Conservation (phyloP, 2,797 vertebrate species). For the Gallinago stenura region DNA sequence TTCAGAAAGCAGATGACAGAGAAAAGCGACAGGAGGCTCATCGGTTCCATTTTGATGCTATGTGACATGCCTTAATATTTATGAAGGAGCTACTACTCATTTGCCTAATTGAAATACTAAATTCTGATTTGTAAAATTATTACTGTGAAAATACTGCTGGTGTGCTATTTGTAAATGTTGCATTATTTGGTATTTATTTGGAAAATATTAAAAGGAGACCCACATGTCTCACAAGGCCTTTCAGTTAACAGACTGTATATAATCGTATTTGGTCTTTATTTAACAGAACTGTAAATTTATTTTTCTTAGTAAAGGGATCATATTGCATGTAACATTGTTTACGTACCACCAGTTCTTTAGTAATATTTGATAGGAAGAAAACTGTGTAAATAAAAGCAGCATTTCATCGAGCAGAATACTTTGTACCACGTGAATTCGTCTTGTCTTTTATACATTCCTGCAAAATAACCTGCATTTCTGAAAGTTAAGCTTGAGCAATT, state of each 20-base stretch:
- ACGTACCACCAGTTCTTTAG: slow-evolving; percentile 30
- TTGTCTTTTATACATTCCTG: slow-evolving; percentile 42
- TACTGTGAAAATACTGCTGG: slow-evolving; percentile 23
- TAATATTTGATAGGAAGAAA: slow-evolving; percentile 36
- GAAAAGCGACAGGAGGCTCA: slow-evolving; percentile 98
- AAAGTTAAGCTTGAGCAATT: slow-evolving; percentile 31
- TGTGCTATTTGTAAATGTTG: slow-evolving; percentile 78
- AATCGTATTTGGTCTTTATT: slow-evolving; percentile 54
- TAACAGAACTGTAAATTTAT: slow-evolving; percentile 52
- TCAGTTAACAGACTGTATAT: slow-evolving; percentile 65
- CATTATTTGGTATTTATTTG: slow-evolving; percentile 78
- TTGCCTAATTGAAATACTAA: slow-evolving; percentile 54
- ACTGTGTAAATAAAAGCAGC: slow-evolving; percentile 66
- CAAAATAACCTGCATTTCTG: slow-evolving; percentile 26
- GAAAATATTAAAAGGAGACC: slow-evolving; percentile 61
- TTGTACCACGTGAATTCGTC: slow-evolving; percentile 40
- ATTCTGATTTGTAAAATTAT: slow-evolving; percentile 24
- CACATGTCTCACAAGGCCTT: slow-evolving; percentile 63
- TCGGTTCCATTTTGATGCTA: slow-evolving; percentile 97
- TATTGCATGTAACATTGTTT: slow-evolving; percentile 61
- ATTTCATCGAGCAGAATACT: slow-evolving; percentile 32
- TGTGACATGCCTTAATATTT: slow-evolving; percentile 83
- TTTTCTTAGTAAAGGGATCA: slow-evolving; percentile 43
- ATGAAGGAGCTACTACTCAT: slow-evolving; percentile 37
- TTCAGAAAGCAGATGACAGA: slow-evolving; percentile 96